Conservation (phyloP, 92 coral and sea anemone species). For the Parazoanthus swiftii region DNA sequence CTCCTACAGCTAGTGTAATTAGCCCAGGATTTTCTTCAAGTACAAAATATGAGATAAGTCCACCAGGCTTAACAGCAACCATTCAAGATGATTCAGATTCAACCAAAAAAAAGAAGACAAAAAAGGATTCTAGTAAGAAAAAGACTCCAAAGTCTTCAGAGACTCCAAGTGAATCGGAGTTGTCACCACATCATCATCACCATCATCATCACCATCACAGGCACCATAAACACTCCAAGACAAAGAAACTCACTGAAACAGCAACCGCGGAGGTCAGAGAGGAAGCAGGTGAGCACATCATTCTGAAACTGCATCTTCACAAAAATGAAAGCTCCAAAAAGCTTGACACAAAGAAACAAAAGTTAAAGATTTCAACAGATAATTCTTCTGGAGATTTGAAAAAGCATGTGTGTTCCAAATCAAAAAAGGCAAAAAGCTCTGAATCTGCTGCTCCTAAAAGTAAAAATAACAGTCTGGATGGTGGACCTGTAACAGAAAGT, state of each 20-base stretch:
- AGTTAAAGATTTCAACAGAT: constrained; percentile 2
- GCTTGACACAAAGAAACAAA: constrained; percentile 26
- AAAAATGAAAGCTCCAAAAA: constrained; percentile 58
- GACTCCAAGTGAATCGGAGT: not conserved
- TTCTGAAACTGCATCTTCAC: constrained; percentile 84
- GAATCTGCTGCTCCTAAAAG: not conserved
- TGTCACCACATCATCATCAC: constrained; percentile 1
- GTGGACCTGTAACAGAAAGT: constrained; percentile 29
- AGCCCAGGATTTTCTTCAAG: not conserved
- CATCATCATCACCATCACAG: constrained; percentile 56
- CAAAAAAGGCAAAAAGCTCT: not conserved
- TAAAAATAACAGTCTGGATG: not conserved
- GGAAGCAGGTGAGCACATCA: constrained; percentile 82
- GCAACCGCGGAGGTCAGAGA: constrained; percentile 54
- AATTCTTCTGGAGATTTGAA: not conserved
- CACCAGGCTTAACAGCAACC: not conserved
- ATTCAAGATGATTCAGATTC: not conserved
- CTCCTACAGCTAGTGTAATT: not conserved
- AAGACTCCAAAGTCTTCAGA: not conserved
- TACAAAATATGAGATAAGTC: not conserved
- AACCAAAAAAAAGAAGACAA: constrained; percentile 24
- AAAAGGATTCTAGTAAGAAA: not conserved
- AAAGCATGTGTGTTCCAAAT: constrained; percentile 10
- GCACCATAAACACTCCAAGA: constrained; percentile 63
- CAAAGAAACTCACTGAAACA: constrained; percentile 57